Conservation (phyloP, 64 coral and sea anemone species). For the Cladopsammia gracilis region DNA sequence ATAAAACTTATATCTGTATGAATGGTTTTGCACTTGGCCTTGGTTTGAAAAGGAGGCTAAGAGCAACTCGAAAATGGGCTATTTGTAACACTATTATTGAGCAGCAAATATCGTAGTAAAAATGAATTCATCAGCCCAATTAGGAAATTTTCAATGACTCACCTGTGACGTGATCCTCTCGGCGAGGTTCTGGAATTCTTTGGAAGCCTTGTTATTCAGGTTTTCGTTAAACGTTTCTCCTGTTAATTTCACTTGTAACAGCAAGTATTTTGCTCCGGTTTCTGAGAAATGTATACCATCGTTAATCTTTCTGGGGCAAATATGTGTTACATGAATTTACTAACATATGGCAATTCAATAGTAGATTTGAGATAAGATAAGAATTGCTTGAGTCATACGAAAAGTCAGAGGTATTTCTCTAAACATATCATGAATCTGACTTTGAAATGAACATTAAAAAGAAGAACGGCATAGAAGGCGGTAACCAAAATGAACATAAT, state of each 20-base stretch:
- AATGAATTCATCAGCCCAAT: background rate
- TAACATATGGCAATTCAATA: too few species aligned
- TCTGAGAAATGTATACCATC: background rate
- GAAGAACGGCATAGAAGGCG: background rate
- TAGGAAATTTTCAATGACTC: background rate
- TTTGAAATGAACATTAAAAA: background rate
- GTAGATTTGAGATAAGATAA: too few species aligned
- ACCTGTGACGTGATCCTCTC: background rate
- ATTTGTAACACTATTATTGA: background rate
- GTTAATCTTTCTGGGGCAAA: too few species aligned
- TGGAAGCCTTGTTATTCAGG: conserved; percentile 22
- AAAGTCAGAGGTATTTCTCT: background rate
- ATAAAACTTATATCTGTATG: too few species aligned
- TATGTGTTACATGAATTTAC: too few species aligned
- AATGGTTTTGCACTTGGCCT: too few species aligned
- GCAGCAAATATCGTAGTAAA: background rate
- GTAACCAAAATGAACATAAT: background rate
- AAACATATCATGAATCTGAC: background rate
- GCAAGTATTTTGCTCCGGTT: conserved; percentile 27
- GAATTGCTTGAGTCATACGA: too few species aligned
- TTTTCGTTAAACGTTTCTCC: conserved; percentile 2
- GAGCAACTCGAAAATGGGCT: too few species aligned
- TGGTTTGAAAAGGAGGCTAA: too few species aligned
- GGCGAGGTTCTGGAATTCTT: conserved; percentile 30
- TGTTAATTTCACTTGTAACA: conserved; percentile 26